phyloP scores from a whole-genome alignment of 1,140 invertebrate genomes.

The Camponotus floridanus region DNA sequence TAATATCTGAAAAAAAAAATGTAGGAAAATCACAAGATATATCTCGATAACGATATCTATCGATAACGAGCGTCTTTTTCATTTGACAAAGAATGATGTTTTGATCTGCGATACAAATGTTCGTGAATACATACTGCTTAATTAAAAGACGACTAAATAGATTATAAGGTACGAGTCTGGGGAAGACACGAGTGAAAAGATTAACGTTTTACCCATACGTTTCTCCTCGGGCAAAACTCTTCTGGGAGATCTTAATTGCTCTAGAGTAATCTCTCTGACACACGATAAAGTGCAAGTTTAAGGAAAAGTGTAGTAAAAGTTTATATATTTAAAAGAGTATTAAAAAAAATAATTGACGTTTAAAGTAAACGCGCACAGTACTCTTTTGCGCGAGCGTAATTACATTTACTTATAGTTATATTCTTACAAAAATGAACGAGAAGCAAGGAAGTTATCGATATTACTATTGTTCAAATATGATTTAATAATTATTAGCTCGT shows the following conservation, averaged over 20 bases:
- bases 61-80: not conserved
- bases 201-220: not conserved
- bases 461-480: slow-evolving; percentile 5
- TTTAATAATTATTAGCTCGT: slow-evolving; percentile 13
- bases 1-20: not conserved
- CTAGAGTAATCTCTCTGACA: not conserved
- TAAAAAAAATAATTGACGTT: slow-evolving; percentile 20
- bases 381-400: slow-evolving; percentile 4
- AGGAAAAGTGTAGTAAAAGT: not conserved
- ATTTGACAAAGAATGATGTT: slow-evolving; percentile 22
- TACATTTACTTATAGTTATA: slow-evolving; percentile 18
- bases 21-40: not conserved
- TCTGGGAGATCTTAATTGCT: not conserved
- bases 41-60: slow-evolving; percentile 8
- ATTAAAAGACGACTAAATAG: not conserved
- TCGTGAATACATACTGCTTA: not conserved
- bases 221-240: not conserved
- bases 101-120: not conserved
- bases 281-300: not conserved
- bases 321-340: not conserved
- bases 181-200: not conserved
- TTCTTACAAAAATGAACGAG: slow-evolving; percentile 5
- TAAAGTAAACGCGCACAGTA: not conserved
- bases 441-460: not conserved
- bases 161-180: not conserved